phyloP scores from a whole-genome alignment of 2,113 vertebrate genomes.

The Rhinogobius similis region DNA sequence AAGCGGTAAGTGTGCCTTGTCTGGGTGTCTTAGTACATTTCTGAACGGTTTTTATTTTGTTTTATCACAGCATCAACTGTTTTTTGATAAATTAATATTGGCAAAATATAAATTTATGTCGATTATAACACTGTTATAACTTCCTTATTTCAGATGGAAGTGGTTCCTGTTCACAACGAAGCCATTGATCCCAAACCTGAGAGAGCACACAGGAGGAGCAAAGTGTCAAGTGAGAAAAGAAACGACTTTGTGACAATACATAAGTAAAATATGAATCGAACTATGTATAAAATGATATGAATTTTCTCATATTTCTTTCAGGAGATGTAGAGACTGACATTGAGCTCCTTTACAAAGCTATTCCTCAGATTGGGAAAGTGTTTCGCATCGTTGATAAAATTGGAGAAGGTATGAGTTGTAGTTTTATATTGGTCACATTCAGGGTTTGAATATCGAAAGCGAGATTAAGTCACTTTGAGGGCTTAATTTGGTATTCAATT shows the following conservation, averaged over 20 bases:
- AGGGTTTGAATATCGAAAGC: too few relatives aligned
- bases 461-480: too few relatives aligned
- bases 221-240: slow-evolving; percentile 54
- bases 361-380: slow-evolving; percentile 87
- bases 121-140: neutral
- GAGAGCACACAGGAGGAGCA: slow-evolving; percentile 39
- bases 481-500: too few relatives aligned
- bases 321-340: slow-evolving; percentile 86
- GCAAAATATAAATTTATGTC: neutral
- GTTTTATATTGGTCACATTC: too few relatives aligned
- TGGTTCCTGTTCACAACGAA: slow-evolving; percentile 38
- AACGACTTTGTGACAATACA: neutral
- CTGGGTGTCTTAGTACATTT: neutral
- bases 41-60: neutral
- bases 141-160: slow-evolving; percentile 49
- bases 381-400: slow-evolving; percentile 93
- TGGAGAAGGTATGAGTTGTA: slow-evolving; percentile 84
- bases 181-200: slow-evolving; percentile 20
- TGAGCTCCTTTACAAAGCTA: slow-evolving; percentile 86
- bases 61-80: neutral
- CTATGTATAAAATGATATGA: neutral
- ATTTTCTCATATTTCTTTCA: slow-evolving; percentile 31
- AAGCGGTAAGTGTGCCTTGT: slow-evolving; percentile 46
- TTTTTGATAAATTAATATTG: neutral
- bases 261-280: neutral